Base-by-base conservation (phyloP, 2,113 vertebrate species). In the Lipophrys pholis region DNA sequence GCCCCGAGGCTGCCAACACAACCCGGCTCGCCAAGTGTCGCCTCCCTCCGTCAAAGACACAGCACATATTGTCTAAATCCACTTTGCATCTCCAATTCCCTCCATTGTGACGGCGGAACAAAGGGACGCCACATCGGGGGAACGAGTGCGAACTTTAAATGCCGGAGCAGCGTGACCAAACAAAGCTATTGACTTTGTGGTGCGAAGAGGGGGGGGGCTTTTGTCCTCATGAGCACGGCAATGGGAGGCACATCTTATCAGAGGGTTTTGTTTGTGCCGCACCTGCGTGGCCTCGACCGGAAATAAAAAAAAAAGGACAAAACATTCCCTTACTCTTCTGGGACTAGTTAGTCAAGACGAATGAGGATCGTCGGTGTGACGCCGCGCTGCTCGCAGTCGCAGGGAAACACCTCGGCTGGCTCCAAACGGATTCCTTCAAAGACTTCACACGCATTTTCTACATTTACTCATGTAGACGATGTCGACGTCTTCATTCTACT, bases 101-200 rank as follows among this genome's bases (percentile, higher is more conserved):
- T 30, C 21, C 21, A 76, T 76, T 81, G 75, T 81, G 64, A 81
- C 43, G 36, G 2, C 51, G 60, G 50, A 80, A 87, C 86, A 88
- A 84, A 71, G 9, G 42, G 58, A 45, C 1, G 35, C 59, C 68
- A 63, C 73, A 56, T 72, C 66, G 41, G 67, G 54, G 63, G 21
- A 82, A 69, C 76, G 14, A 43, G 55, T 30, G 70, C 69, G 54
- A 88, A 79, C 52, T 77, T 73, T 41, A 14, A 11, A 75, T 40
- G 79, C 76, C 0, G 21, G 42, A 38, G 73, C 48, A 9, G 39
- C 11, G 8, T 48, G 17, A 88, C 73, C 84, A 80, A 66, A 81
- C 75, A 72, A 46, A 65, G 61, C 77, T 54, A 12, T 70, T 79
- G 82, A 82, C 58, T 78, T 72, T 72, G 69, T 52, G 55, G 38